Conservation (phyloP, 2,888 invertebrate species). For the Pardosa pseudoannulata region DNA sequence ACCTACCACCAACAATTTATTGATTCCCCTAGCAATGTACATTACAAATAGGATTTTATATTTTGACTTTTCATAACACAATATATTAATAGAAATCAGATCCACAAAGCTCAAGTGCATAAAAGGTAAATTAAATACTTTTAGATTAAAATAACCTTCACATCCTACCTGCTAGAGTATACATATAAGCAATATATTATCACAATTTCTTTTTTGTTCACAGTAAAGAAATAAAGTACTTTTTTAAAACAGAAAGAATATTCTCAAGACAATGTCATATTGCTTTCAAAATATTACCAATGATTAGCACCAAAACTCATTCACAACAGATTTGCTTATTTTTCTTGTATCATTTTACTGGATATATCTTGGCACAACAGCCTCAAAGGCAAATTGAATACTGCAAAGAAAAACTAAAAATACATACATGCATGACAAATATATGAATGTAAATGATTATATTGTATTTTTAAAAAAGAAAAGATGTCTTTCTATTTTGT, state of each 20-base stretch:
- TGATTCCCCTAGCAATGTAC: too few species aligned
- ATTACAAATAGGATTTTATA: too few species aligned
- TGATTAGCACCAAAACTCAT: slow-evolving; percentile 13
- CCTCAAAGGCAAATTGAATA: slow-evolving; percentile 43
- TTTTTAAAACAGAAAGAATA: background rate
- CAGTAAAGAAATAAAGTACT: slow-evolving; percentile 8
- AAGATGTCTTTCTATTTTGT: slow-evolving; percentile 18
- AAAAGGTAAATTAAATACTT: background rate
- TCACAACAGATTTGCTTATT: slow-evolving; percentile 7
- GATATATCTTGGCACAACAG: slow-evolving; percentile 59
- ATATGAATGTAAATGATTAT: slow-evolving; percentile 27
- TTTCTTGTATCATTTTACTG: slow-evolving; percentile 20
- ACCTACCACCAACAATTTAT: too few species aligned
- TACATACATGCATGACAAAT: slow-evolving; percentile 18
- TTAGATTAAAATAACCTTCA: background rate
- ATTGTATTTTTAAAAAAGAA: slow-evolving; percentile 30
- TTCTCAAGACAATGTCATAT: background rate
- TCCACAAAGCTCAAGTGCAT: background rate
- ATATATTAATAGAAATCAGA: background rate
- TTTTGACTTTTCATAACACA: too few species aligned
- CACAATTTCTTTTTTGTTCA: slow-evolving; percentile 30
- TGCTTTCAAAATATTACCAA: slow-evolving; percentile 15
- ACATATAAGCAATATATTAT: slow-evolving; percentile 7
- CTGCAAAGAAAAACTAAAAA: slow-evolving; percentile 29
- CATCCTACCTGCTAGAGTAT: background rate